Evolutionary conservation across 2,797 vertebrate genomes (phyloP).

Genomic region (Lutjanus argentimaculatus): DNA sequence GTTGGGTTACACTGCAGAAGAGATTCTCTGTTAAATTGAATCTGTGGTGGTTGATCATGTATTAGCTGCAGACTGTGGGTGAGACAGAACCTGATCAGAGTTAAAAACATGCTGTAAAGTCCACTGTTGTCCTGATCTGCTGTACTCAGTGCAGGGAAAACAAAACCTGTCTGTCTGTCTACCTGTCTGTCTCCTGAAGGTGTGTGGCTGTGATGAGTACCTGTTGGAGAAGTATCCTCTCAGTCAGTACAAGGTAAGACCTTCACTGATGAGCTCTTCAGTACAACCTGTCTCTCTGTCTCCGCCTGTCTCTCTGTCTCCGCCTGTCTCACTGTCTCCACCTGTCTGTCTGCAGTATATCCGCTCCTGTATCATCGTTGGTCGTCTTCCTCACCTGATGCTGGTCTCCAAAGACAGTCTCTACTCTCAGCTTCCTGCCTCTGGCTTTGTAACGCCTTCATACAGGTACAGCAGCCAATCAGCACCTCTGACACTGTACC

Average conservation of each 20-base stretch:
- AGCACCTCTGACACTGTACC: neutral
- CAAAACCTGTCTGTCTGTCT: slow-evolving; percentile 39
- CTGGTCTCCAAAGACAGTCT: slow-evolving; percentile 88
- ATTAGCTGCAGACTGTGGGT: too few species aligned
- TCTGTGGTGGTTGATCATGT: too few species aligned
- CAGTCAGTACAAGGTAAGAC: slow-evolving; percentile 88
- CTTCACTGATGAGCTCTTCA: too few species aligned
- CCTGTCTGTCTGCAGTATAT: slow-evolving; percentile 79
- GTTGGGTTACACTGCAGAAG: too few species aligned
- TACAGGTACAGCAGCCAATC: slow-evolving; percentile 73
- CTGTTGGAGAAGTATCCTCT: slow-evolving; percentile 88
- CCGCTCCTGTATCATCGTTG: slow-evolving; percentile 85
- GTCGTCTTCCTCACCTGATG: slow-evolving; percentile 89
- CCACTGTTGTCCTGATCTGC: too few species aligned
- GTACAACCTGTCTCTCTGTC: neutral
- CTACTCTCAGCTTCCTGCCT: slow-evolving; percentile 86
- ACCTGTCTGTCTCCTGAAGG: slow-evolving; percentile 60
- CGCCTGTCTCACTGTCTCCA: slow-evolving; percentile 2
- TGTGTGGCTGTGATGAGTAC: slow-evolving; percentile 90
- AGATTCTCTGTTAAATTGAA: too few species aligned
- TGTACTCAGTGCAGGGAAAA: neutral
- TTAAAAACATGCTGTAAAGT: too few species aligned
- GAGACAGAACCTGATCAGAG: too few species aligned
- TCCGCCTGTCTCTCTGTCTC: neutral
- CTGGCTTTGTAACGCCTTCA: slow-evolving; percentile 86